Conservation (phyloP, 2,888 invertebrate genomes). For the Uropetala carovei region DNA sequence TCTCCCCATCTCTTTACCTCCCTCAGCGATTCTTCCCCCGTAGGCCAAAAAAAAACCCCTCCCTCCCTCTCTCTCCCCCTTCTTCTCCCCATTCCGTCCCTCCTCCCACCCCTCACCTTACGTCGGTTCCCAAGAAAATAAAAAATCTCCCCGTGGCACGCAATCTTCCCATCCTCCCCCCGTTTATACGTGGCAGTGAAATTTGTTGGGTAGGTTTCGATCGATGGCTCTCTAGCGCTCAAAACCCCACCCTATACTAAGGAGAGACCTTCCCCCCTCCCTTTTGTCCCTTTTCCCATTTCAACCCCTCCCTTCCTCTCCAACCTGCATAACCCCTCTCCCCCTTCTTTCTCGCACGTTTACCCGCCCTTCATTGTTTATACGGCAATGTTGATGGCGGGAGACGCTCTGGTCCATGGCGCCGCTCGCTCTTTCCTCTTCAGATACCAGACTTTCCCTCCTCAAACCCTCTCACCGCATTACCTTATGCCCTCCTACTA, state of each 20-base stretch:
- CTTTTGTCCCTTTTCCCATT: not conserved
- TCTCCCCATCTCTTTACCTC: not conserved
- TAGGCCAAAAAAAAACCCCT: not conserved
- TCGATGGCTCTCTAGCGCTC: slow-evolving; percentile 8
- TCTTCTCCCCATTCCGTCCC: not conserved
- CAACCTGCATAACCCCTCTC: not conserved
- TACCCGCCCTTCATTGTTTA: not conserved
- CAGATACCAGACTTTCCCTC: not conserved
- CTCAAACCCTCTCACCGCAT: not conserved
- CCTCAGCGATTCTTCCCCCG: not conserved
- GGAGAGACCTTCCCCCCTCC: not conserved
- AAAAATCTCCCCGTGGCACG: slow-evolving; percentile 26
- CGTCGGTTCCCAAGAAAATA: not conserved
- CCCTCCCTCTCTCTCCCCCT: not conserved
- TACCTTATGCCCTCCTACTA: too few relatives aligned
- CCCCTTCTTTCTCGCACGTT: not conserved
- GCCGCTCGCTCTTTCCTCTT: not conserved
- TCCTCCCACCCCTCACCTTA: too few relatives aligned
- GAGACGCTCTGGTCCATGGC: not conserved
- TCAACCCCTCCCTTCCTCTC: not conserved
- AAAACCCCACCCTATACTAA: not conserved
- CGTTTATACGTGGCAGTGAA: slow-evolving; percentile 22
- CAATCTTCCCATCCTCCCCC: slow-evolving; percentile 8
- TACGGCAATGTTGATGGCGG: slow-evolving; percentile 34
- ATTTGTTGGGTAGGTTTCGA: slow-evolving; percentile 25